Base-by-base conservation (phyloP, 2,888 invertebrate species). In the Calameuta pallipes region DNA sequence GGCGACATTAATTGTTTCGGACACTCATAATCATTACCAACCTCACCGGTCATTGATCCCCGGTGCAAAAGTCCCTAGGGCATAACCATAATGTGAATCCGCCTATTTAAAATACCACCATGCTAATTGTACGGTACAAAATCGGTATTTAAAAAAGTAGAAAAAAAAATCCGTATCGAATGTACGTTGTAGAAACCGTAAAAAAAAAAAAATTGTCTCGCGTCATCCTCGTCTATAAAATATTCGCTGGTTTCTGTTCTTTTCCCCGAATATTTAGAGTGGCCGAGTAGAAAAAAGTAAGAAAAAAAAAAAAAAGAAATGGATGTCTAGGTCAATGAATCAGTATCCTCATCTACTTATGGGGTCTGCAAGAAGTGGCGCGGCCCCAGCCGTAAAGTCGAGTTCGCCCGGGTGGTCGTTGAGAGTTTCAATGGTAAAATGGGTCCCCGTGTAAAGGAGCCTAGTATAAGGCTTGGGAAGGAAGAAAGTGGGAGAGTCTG, bases 401-500 rank as follows among this genome's bases (percentile, higher is more conserved):
- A 56, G 56, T 56, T 56, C 56, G 56, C 23, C 56, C 56, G 56
- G 56, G 56, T 56, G 56, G 56, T 56, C 56, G 56, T 56, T 56
- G 23, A 56, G 56, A 56, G 56, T 56, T 56, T 56, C 56, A 56
- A 9, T 56, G 56, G 56, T 56, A 56, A 56, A 56, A 56, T 56
- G 56, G 56, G 56, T 56, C 56, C 23, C 56, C 56, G 23, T 56
- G 23, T 56, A 56, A 23, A 23, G 56, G 56, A 56, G 56, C 56
- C 56, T 56, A 23, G 56, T 23, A 9, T 23, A 56, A 56, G 56
- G 56, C 56, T 56, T 35, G 36, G 36, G 76, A 37, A 37, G 75
- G n/a, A 36, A 71, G 79, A 77, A 76, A 76, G 74, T 74, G 81
- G 82, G 82, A 80, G 75, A 76, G 78, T 37, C 56, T 77, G 56